Evolutionary conservation across 2,113 vertebrate species (phyloP).

Genomic region (Silurus meridionalis): DNA sequence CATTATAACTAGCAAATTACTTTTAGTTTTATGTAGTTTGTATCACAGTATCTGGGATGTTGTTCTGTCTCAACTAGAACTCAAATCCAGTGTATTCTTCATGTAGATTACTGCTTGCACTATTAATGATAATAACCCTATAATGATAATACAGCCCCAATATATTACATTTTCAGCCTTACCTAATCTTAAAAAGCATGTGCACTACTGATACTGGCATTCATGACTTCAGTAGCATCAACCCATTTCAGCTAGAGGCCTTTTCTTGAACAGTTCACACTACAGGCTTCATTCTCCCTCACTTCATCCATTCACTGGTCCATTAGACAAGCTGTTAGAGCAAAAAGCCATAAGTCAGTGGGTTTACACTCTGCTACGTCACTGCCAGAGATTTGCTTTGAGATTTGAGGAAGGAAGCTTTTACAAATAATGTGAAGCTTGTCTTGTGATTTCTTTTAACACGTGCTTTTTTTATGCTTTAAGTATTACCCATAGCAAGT

Average conservation of each 20-base stretch:
- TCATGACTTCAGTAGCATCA: constrained; percentile 9
- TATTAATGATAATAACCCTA: not conserved
- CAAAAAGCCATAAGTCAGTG: not conserved
- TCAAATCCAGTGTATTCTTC: not conserved
- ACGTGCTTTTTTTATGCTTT: not conserved
- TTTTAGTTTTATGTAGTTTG: not conserved
- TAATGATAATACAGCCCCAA: not conserved
- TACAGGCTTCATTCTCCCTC: constrained; percentile 9
- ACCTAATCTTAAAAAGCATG: not conserved
- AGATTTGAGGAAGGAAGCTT: not conserved
- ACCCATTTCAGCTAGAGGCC: constrained; percentile 3
- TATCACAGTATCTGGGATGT: too few relatives aligned
- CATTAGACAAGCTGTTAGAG: constrained; percentile 9
- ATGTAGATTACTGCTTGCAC: not conserved
- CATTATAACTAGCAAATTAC: not conserved
- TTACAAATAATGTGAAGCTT: not conserved
- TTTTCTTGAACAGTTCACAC: not conserved
- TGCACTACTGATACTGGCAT: not conserved
- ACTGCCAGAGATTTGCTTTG: not conserved
- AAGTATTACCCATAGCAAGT: not conserved
- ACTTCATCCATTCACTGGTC: not conserved
- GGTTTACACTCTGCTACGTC: not conserved
- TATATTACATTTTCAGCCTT: not conserved
- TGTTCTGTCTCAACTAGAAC: not conserved
- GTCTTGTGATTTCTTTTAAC: not conserved